Conservation (phyloP, 2,797 vertebrate species). For the Knipowitschia caucasica region DNA sequence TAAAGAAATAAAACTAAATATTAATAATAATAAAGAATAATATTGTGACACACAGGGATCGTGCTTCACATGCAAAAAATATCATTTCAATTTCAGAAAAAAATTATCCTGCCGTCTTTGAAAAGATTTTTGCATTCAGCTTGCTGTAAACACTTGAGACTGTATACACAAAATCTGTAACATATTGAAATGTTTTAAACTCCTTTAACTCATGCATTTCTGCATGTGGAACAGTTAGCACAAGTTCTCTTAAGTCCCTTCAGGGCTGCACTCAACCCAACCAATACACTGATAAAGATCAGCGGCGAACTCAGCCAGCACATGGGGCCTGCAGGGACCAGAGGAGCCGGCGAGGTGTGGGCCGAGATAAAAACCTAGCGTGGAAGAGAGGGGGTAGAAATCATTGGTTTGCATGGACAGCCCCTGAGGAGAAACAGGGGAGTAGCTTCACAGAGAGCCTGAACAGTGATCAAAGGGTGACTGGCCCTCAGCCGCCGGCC, state of each 20-base stretch:
- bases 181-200: no score
- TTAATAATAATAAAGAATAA: no score
- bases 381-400: conserved; percentile 7
- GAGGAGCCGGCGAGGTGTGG: conserved; percentile 26
- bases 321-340: conserved; percentile 30
- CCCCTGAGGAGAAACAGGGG: conserved; percentile 39
- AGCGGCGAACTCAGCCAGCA: conserved; percentile 48
- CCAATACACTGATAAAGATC: conserved; percentile 57
- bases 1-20: no score
- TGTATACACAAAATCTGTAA: background rate
- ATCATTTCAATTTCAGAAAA: no score
- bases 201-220: background rate
- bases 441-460: conserved; percentile 50
- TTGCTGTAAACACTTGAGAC: no score
- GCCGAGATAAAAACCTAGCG: conserved; percentile 2
- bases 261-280: conserved; percentile 42
- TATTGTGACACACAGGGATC: no score
- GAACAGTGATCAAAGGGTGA: conserved; percentile 50
- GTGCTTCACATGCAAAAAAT: no score
- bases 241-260: conserved; percentile 13
- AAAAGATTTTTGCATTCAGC: no score
- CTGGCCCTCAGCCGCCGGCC: conserved; percentile 22
- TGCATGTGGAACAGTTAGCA: background rate
- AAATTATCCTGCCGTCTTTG: no score
- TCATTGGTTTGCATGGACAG: conserved; percentile 31